Percentiles rank a stretch among this genome's conserved stretches.
phyloP scores from a whole-genome alignment of 92 coral and sea anemone genomes.

The Nematostella vectensis region DNA sequence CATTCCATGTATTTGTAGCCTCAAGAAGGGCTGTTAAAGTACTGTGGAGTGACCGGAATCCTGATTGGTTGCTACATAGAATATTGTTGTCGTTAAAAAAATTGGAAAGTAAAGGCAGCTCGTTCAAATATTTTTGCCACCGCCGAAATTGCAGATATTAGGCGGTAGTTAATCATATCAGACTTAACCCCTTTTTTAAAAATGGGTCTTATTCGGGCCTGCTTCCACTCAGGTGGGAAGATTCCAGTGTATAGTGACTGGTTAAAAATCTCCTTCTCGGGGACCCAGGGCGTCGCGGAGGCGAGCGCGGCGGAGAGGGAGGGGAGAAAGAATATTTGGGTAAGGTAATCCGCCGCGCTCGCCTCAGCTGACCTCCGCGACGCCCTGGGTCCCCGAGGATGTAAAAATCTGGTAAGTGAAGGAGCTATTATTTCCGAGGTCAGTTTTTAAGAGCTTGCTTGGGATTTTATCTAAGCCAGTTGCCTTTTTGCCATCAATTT shows the following conservation, averaged over 20 bases:
- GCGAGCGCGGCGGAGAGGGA: too few species aligned
- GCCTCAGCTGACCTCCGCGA: too few species aligned
- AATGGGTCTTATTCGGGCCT: conserved; percentile 9
- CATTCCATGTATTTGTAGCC: conserved; percentile 25
- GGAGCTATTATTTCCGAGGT: not conserved
- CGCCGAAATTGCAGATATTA: conserved; percentile 2
- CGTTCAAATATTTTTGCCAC: conserved; percentile 2
- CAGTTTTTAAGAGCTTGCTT: not conserved
- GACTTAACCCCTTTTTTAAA: conserved; percentile 9
- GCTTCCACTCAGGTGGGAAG: conserved; percentile 26
- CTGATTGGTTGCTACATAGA: conserved; percentile 13
- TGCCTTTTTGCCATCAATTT: not conserved
- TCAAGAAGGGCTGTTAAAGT: conserved; percentile 30
- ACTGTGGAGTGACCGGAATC: conserved; percentile 30
- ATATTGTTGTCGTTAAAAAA: conserved; percentile 25
- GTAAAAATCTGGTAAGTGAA: not conserved
- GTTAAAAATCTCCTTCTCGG: not conserved
- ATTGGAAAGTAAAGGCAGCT: not conserved
- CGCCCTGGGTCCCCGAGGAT: too few species aligned
- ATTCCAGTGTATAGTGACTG: conserved; percentile 11
- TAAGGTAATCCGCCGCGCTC: too few species aligned
- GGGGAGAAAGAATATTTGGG: too few species aligned
- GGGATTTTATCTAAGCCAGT: not conserved
- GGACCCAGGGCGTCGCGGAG: too few species aligned
- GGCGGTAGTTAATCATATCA: conserved; percentile 11